Conservation (phyloP, 2,888 invertebrate species). For the Tuta absoluta region DNA sequence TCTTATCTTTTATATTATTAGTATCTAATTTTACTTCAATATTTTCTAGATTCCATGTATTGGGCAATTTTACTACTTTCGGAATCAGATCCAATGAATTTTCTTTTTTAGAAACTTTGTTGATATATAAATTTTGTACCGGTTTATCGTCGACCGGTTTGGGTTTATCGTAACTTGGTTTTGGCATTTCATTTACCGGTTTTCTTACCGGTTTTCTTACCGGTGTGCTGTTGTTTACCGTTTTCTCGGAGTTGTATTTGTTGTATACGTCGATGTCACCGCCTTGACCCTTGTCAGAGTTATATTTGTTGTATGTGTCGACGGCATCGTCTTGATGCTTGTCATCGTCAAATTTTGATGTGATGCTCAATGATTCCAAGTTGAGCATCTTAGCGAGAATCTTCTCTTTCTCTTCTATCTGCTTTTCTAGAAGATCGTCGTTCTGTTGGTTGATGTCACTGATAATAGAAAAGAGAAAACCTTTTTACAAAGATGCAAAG, state of each 20-base stretch:
- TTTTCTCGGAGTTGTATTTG: slow-evolving; percentile 32
- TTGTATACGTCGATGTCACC: slow-evolving; percentile 31
- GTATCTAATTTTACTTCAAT: slow-evolving; percentile 66
- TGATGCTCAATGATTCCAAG: slow-evolving; percentile 78
- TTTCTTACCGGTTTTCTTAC: slow-evolving; percentile 9
- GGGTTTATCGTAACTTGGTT: slow-evolving; percentile 4
- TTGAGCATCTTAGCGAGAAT: slow-evolving; percentile 85
- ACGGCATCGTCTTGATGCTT: slow-evolving; percentile 30
- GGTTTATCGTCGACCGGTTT: slow-evolving; percentile 6
- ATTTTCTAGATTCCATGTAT: slow-evolving; percentile 81
- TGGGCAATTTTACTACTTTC: slow-evolving; percentile 78
- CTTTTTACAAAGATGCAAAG: too few relatives aligned
- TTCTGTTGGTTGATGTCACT: slow-evolving; percentile 77
- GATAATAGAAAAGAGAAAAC: slow-evolving; percentile 39
- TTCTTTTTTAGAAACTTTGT: slow-evolving; percentile 28
- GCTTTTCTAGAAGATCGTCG: slow-evolving; percentile 85
- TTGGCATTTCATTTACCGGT: slow-evolving; percentile 24
- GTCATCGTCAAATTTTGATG: slow-evolving; percentile 32
- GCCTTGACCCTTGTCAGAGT: slow-evolving; percentile 29
- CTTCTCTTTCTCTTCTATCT: slow-evolving; percentile 88
- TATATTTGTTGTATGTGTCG: slow-evolving; percentile 32
- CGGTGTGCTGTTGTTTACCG: slow-evolving; percentile 30
- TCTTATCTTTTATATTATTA: slow-evolving; percentile 50
- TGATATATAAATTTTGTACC: neutral
- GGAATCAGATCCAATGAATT: slow-evolving; percentile 62